These are phyloP conservation scores for Dicyrtomina minuta DNA, from an alignment of 2,888 invertebrate species.

Conservation along the genomic window DNA sequence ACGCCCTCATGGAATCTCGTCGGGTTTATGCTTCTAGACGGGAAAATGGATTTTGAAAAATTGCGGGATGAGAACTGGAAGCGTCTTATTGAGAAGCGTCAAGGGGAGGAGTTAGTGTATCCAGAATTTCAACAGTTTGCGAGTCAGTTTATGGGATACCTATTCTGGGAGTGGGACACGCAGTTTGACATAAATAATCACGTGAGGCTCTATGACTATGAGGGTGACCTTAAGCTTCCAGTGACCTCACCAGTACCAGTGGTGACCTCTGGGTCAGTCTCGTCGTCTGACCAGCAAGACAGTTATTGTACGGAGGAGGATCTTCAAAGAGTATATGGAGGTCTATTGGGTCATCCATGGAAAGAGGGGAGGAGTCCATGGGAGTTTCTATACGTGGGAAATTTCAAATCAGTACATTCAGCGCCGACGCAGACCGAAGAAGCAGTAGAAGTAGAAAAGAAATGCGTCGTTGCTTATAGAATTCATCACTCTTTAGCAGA, in stretches of 20 bases:
- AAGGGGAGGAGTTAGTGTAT: neutral
- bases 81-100: too few species aligned
- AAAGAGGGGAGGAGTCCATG: conserved; percentile 6
- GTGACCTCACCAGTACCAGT: too few species aligned
- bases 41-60: too few species aligned
- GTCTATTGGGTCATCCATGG: neutral
- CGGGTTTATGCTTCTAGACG: too few species aligned
- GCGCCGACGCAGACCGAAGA: neutral
- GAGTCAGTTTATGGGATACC: neutral
- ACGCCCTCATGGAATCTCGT: too few species aligned
- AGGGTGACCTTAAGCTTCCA: neutral
- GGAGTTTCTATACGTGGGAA: conserved; percentile 2
- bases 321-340: neutral
- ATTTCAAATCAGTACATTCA: neutral
- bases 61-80: too few species aligned
- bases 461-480: neutral
- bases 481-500: conserved; percentile 13
- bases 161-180: conserved; percentile 7
- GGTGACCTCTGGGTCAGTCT: too few species aligned
- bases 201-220: conserved; percentile 5
- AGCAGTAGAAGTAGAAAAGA: neutral
- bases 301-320: neutral
- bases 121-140: neutral
- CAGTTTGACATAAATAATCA: conserved; percentile 5
- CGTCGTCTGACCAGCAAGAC: too few species aligned